Base-by-base conservation (phyloP, 1,140 invertebrate species). In the Triops longicaudatus region DNA sequence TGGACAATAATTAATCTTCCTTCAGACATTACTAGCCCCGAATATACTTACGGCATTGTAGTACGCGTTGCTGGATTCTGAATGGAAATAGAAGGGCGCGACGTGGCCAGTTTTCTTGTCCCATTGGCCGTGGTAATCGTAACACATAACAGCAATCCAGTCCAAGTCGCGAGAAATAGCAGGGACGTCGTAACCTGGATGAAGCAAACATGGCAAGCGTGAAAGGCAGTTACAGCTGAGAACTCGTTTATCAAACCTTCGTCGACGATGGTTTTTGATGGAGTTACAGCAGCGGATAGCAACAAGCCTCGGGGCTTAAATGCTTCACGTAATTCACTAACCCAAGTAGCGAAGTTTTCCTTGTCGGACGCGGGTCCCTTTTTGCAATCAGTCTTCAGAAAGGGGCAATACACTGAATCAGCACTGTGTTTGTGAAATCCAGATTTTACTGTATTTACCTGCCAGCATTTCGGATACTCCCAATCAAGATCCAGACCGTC, bases 401-500 rank as follows among this genome's bases (percentile, higher is more conserved):
- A 17, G 50, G 17, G 31, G 31, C 31, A 63, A 63, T 63, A n/a
- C n/a, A 43, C 0, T 71, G 26, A 11, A 22, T 75, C 37, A 26
- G 12, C 26, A 71, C 79, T 77, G 42, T 27, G 26, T 26, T 28
- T 22, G 22, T 14, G 27, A 44, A 12, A 71, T 10, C 37, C n/a
- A 11, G 50, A 22, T 22, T 71, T 77, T 50, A 63, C 71, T 17
- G 12, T 26, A 79, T 80, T 79, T 80, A 92, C 92, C 86, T 95
- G 93, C 93, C 93, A 95, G 82, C 94, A 96, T 78, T 91, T 92
- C 1, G 94, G 94, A 85, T 95, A 96, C 82, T 95, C 93, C 93
- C 93, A 96, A 82, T 96, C 94, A 28, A 96, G 83, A 83, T 96
- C 94, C 0, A 96, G 84, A 10, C 93, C 93, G 82, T 95, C 92